phyloP scores from a whole-genome alignment of 2,797 vertebrate species.

The Oreortyx pictus region DNA sequence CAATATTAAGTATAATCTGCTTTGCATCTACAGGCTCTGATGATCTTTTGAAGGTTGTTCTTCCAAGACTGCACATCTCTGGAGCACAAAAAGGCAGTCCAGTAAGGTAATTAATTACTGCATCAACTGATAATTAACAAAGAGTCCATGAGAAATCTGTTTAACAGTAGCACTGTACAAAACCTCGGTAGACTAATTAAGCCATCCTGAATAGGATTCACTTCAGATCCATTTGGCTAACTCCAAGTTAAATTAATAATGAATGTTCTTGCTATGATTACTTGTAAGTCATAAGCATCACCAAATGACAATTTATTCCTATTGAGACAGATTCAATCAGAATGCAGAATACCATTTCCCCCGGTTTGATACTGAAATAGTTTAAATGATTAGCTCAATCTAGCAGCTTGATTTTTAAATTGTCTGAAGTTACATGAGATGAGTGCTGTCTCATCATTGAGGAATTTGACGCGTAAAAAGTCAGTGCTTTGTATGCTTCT shows the following conservation, averaged over 20 bases:
- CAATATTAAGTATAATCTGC: not conserved
- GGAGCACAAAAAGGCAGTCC: not conserved
- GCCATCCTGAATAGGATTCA: not conserved
- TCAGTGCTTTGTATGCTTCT: not conserved
- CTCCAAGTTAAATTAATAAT: not conserved
- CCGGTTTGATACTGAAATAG: not conserved
- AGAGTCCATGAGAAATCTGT: not conserved
- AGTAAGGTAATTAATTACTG: not conserved
- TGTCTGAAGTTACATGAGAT: conserved; percentile 33
- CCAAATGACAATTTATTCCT: not conserved
- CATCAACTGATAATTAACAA: not conserved
- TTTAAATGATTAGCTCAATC: not conserved
- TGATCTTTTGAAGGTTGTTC: not conserved
- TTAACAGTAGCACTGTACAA: not conserved
- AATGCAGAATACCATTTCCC: not conserved
- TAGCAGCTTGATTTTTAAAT: conserved; percentile 33
- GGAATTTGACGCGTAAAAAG: not conserved
- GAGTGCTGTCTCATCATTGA: not conserved
- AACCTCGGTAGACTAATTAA: not conserved
- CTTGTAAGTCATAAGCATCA: not conserved
- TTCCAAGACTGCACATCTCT: not conserved
- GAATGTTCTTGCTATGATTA: not conserved
- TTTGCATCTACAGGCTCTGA: not conserved
- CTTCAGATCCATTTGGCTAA: not conserved
- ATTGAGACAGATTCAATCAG: conserved; percentile 23